Evolutionary conservation across 2,113 vertebrate species (phyloP).

Genomic region (Misgurnus anguillicaudatus): DNA sequence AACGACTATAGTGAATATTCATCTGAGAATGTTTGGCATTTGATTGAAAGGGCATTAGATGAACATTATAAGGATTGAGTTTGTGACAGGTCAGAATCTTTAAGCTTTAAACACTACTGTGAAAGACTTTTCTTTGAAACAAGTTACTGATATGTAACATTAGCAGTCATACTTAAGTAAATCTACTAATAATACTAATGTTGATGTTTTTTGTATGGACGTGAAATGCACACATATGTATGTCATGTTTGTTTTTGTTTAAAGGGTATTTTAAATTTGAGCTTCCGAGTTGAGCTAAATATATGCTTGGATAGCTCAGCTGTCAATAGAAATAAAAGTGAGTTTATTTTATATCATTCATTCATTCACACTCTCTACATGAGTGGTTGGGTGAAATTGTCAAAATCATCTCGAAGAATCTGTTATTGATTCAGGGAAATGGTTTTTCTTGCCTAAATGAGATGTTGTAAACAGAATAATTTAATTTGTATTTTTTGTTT

Average conservation of each 20-base stretch:
- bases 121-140: constrained; percentile 9
- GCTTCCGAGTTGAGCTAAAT: not conserved
- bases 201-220: constrained; percentile 20
- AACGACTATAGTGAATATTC: too few relatives aligned
- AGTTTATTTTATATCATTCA: not conserved
- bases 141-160: constrained; percentile 16
- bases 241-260: constrained; percentile 6
- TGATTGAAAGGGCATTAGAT: constrained; percentile 38
- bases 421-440: too few relatives aligned
- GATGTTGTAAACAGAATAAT: too few relatives aligned
- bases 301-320: not conserved
- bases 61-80: not conserved
- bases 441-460: too few relatives aligned
- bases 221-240: not conserved
- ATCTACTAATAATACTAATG: constrained; percentile 20
- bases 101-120: constrained; percentile 48
- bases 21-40: not conserved
- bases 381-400: not conserved
- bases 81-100: constrained; percentile 21
- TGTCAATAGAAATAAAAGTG: not conserved
- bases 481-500: too few relatives aligned
- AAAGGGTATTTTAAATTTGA: not conserved
- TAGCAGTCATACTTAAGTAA: not conserved
- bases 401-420: not conserved
- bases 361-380: not conserved